Evolutionary conservation across 2,113 vertebrate species (phyloP), one percentile per base, ranked within the genome.

Genomic region (Heterotis niloticus): DNA sequence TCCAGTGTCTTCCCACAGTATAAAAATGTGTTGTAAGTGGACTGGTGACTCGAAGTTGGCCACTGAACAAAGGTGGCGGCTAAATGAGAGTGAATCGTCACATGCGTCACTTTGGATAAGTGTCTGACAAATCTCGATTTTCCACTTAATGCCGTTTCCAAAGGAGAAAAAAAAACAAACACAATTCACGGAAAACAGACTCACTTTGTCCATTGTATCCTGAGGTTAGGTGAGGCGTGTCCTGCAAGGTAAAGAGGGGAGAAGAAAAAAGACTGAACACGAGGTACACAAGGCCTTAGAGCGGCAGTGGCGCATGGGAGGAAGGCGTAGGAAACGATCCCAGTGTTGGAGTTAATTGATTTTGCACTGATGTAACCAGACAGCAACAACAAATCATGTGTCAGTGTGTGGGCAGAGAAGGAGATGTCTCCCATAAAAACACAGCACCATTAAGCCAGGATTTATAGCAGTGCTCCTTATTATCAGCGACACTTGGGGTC

Each of bases 141-240:
- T 44, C 34, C 34, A 44, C 34, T 7, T 44, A 44, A 7, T 7
- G 34, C 34, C 7, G 34, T 7, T 44, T 44, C 34, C 23, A 24
- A 20, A 66, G 3, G 10, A 66, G 64, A 24, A 20, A n/a, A 66
- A 60, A 75, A 44, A 60, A 75, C 10, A 34, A 14, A 24, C 26
- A 75, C 34, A 64, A 44, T 62, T 5, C 14, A 5, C 20, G 62
- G 83, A 83, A 82, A 83, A 51, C 86, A 84, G 52, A 95, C 96
- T 91, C 96, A 98, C 96, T 98, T 93, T 97, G 96, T 85, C 91
- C 92, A 91, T 87, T 94, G 91, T 96, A 97, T 94, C 94, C 94
- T 82, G 94, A 94, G 89, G 94, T 95, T 92, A 95, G 91, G 91
- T 97, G 95, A 86, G 96, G 96, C 2, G 94, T 90, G 84, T 97